Evolutionary conservation across 2,113 vertebrate species (phyloP), one percentile per base, ranked within the genome.

Genomic region (Nicator chloris): DNA sequence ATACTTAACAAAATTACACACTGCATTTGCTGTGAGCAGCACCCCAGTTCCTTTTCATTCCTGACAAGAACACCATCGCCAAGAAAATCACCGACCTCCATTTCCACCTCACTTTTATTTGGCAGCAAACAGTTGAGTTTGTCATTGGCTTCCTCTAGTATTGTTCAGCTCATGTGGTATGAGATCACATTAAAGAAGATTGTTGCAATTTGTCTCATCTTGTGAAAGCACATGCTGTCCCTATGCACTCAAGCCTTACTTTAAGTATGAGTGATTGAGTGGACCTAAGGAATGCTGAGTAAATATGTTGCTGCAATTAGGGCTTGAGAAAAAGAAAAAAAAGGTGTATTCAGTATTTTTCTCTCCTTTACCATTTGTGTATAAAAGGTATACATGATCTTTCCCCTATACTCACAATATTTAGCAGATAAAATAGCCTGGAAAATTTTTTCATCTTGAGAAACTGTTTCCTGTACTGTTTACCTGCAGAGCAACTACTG

Each of bases 1-100:
- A 97, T 97, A 98, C 96, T 98, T 98, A 98, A 97, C 95, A 97
- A 98, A 98, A 98, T 98, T 98, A 98, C 98, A 95, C 86, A 89
- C 92, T 96, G 82, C 95, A 92, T 98, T 97, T 97, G 90, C 96
- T 92, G 93, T 97, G 97, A 98, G 94, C 88, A 95, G 90, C 83
- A 95, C 87, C 96, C 68, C 94, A 68, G 86, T 94, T 97, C 69
- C 82, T 92, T 97, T 97, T 96, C 91, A 94, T 96, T 97, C 96
- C 92, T 97, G 97, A 98, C 94, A 97, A 97, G 96, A 97, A 93
- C 88, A 78, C 92, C 96, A 96, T 98, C 95, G 82, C 98, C 97
- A 91, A 92, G 97, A 97, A 98, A 98, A 98, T 98, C 97, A 95
- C 83, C 2, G 71, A 97, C 97, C 96, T 97, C 95, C 96, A 94